Evolutionary conservation across 2,888 invertebrate species (phyloP), one percentile per base, ranked within the genome.

Genomic region (Scaptomyza polygonia): DNA sequence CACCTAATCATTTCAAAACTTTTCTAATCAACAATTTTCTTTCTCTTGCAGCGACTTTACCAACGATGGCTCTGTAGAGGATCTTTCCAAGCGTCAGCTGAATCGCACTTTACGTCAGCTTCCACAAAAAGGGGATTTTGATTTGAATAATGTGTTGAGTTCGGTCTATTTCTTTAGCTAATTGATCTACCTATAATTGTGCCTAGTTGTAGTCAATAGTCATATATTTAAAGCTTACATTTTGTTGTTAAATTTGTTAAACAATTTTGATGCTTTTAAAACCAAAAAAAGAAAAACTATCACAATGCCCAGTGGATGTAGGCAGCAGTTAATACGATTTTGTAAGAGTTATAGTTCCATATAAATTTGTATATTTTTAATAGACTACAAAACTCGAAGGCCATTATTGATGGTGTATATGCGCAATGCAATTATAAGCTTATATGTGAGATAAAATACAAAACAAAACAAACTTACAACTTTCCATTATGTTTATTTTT

Each of bases 121-220:
- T 58, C 97, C 97, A 1, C 89, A 92, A 55, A 96, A 95, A 86
- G 97, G 97, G 1, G 92, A 94, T 77, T 97, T 97, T 86, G 93
- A 97, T 86, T 93, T 98, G 43, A 92, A 93, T 0, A 93, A 94
- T 79, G 96, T 98, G 25, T 92, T 96, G 42, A 90, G 94, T 29
- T 97, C 97, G 0, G 93, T 94, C 12, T 98, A 97, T 91, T 98
- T 98, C 92, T 98, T 98, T 92, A 97, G 97, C 92, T 97, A 91
- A 40, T 51, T 65, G 1, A 21, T 12, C 18, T 43, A 32, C n/a
- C 40, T 39, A 40, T 14, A 14, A 62, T 47, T 51, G 83, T 87
- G 79, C 88, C 86, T 85, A 68, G 54, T 36, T 54, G 29, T 63
- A 70, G 48, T 57, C 30, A 48, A 42, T 75, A 87, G 71, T 62